phyloP scores from a whole-genome alignment of 2,113 vertebrate genomes.

The Rhinopomastus cyanomelas region DNA sequence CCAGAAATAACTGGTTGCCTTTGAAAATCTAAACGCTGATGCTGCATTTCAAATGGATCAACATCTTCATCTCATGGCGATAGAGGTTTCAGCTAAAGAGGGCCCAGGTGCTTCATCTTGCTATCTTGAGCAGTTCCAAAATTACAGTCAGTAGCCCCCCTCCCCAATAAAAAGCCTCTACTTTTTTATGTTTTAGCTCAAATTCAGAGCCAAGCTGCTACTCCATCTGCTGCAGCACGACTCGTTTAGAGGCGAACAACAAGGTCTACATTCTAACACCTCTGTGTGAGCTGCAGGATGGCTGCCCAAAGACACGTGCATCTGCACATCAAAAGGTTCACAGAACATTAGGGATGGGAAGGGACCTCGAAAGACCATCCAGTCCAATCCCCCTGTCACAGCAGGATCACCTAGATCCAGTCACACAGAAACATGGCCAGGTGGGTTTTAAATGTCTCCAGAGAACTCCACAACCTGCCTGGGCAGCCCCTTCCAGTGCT shows the following conservation, averaged over 20 bases:
- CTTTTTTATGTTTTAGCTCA: not conserved
- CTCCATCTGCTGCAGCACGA: conserved; percentile 9
- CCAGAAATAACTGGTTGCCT: conserved; percentile 24
- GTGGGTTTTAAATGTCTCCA: too few species aligned
- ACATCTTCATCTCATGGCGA: not conserved
- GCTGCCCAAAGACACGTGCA: not conserved
- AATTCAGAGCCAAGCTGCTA: conserved; percentile 9
- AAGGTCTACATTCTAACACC: not conserved
- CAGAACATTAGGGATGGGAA: too few species aligned
- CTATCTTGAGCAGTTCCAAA: not conserved
- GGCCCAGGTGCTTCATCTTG: not conserved
- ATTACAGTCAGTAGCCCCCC: not conserved
- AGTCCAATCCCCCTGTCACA: too few species aligned
- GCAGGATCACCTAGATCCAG: too few species aligned
- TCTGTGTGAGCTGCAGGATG: not conserved
- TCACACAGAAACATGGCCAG: too few species aligned
- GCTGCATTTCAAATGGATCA: not conserved
- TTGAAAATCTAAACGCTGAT: not conserved
- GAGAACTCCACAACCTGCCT: too few species aligned
- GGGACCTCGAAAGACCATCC: too few species aligned
- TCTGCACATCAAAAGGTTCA: not conserved
- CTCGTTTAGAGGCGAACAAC: not conserved
- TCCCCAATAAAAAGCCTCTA: not conserved
- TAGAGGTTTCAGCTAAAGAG: not conserved
- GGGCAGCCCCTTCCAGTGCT: too few species aligned